Conservation (phyloP, 2,113 vertebrate genomes). For the Garra rufa region DNA sequence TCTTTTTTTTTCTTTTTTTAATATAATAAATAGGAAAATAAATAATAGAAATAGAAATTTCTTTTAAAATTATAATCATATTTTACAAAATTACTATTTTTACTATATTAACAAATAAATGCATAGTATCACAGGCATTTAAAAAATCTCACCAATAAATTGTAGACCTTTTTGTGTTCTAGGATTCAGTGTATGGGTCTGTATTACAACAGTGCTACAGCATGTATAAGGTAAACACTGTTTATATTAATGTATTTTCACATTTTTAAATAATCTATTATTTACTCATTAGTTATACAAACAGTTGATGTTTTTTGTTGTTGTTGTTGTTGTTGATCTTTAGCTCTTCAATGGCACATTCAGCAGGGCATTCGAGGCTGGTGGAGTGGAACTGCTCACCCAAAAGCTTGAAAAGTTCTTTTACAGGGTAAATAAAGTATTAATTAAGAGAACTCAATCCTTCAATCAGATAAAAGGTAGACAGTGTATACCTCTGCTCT, state of each 20-base stretch:
- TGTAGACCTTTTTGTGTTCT: background rate
- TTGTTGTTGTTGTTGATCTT: slow-evolving; percentile 25
- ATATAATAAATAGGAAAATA: no score
- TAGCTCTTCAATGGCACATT: slow-evolving; percentile 98
- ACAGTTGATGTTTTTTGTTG: background rate
- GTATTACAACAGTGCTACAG: slow-evolving; percentile 95
- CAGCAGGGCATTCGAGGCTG: slow-evolving; percentile 87
- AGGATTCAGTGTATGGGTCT: slow-evolving; percentile 98
- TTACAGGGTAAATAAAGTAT: slow-evolving; percentile 84
- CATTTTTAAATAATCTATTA: background rate
- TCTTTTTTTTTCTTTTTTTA: no score
- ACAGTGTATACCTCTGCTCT: background rate
- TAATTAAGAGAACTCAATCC: slow-evolving; percentile 40
- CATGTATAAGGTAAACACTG: slow-evolving; percentile 93
- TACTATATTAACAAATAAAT: background rate
- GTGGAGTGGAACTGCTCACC: slow-evolving; percentile 87
- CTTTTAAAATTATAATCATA: no score
- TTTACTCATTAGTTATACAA: background rate
- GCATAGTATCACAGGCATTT: background rate
- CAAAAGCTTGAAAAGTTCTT: slow-evolving; percentile 98
- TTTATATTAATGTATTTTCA: background rate
- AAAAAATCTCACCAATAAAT: background rate
- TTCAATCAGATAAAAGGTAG: slow-evolving; percentile 40
- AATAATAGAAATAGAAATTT: no score
- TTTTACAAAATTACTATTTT: background rate